Evolutionary conservation across 2,888 invertebrate genomes (phyloP), one percentile per base, ranked within the genome.

Genomic region (Agrotis clavis): DNA sequence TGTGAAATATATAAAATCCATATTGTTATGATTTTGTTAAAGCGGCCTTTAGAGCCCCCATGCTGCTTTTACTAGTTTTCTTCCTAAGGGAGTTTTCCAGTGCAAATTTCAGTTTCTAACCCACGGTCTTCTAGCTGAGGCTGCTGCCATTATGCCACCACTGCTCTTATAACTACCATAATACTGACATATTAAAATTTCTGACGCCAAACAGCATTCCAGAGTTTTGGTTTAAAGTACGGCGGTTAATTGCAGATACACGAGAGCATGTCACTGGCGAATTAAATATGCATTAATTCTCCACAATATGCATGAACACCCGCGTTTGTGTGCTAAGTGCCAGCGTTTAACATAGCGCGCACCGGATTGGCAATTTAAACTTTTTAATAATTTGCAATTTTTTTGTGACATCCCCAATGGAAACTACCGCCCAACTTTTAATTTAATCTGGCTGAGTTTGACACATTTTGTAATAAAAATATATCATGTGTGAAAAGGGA

Each of bases 321-420:
- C 56, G 41, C 56, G 54, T 48, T 50, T 71, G 19, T 61, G 53
- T 61, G 63, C 54, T 53, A 77, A 79, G 56, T 77, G 66, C 35
- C 57, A 48, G 47, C 68, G 56, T 81, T 82, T 71, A 73, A 74
- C 79, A 68, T 56, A 71, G 48, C 70, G 45, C 57, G 61, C 54
- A n/a, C 79, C 41, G 67, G 73, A 82, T 79, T 79, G 79, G 51
- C 85, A 73, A 83, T 85, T 83, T 67, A 83, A 85, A 85, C 83
- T 83, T 83, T 82, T 85, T 74, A 79, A 76, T 82, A 71, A 41
- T 75, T 67, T 51, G 35, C 50, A 56, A 64, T 68, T 79, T 82
- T 81, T 82, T 66, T 64, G 41, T 41, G 60, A 57, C 70, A 75
- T 69, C 68, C 72, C 66, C 30, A 71, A 76, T 73, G 66, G 48